phyloP scores from a whole-genome alignment of 2,113 vertebrate genomes.

The Tricholaema leucomelas region DNA sequence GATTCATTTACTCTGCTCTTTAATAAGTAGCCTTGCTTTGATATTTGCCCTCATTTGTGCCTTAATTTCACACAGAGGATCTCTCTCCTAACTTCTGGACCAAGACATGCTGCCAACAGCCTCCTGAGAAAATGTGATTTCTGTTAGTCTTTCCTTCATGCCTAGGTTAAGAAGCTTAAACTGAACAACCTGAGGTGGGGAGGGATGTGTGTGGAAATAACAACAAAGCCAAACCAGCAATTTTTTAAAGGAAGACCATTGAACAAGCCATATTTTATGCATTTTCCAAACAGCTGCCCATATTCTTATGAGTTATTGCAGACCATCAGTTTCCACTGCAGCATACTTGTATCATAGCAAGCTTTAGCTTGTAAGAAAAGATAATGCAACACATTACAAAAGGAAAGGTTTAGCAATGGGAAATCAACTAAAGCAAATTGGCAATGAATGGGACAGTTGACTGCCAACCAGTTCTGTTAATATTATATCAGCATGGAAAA shows the following conservation, averaged over 20 bases:
- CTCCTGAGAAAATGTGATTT: not conserved
- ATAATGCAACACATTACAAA: constrained; percentile 17
- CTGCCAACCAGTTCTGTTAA: constrained; percentile 30
- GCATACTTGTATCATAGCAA: constrained; percentile 16
- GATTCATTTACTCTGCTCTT: too few relatives aligned
- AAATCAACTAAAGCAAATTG: too few relatives aligned
- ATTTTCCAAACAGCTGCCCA: not conserved
- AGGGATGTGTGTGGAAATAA: too few relatives aligned
- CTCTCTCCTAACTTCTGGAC: too few relatives aligned
- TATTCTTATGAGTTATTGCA: constrained; percentile 1
- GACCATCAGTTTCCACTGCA: constrained; percentile 23
- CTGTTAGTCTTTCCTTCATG: not conserved
- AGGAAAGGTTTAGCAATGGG: constrained; percentile 31
- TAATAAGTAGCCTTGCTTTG: too few relatives aligned
- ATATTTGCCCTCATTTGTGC: too few relatives aligned
- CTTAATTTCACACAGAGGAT: too few relatives aligned
- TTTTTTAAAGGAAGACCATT: not conserved
- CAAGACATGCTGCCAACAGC: not conserved
- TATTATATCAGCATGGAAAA: constrained; percentile 20
- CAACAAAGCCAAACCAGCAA: not conserved
- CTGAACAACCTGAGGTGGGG: not conserved
- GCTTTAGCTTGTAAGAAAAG: constrained; percentile 7
- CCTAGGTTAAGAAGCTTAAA: not conserved
- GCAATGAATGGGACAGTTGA: too few relatives aligned
- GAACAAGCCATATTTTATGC: not conserved